Percentiles rank a stretch among this genome's conserved stretches.
These are phyloP conservation scores for Scaptodrosophila latifasciaeformis DNA, from an alignment of 2,888 invertebrate genomes.

Conservation along the genomic window DNA sequence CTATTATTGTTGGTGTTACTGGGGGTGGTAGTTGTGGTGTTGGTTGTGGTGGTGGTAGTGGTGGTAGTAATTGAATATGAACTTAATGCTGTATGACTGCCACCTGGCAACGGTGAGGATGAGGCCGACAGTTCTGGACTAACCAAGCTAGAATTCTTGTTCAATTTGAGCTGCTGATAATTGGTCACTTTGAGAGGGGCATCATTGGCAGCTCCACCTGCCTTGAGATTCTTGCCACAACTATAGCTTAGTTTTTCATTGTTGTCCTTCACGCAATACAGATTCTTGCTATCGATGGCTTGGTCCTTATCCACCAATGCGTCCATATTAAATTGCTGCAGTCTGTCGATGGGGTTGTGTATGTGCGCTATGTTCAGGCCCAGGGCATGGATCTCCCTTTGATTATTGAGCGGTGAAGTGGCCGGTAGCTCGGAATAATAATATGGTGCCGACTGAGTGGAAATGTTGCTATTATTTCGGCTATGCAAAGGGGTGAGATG, in stretches of 20 bases:
- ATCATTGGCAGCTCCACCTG: conserved; percentile 46
- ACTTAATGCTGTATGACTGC: conserved; percentile 36
- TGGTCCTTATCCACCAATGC: conserved; percentile 81
- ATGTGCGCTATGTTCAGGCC: conserved; percentile 69
- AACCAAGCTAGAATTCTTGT: conserved; percentile 24
- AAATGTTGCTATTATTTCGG: conserved; percentile 78
- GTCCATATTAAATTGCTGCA: conserved; percentile 75
- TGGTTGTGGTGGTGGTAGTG: conserved; percentile 23
- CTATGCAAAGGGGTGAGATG: conserved; percentile 77
- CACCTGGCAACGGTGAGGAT: conserved; percentile 16
- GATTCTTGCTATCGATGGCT: conserved; percentile 73
- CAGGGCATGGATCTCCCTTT: conserved; percentile 78
- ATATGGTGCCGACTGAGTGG: conserved; percentile 85
- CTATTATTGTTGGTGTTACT: conserved; percentile 28
- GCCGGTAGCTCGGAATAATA: conserved; percentile 84
- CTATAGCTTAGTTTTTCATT: conserved; percentile 72
- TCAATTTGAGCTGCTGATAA: conserved; percentile 21
- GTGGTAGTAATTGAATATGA: conserved; percentile 52
- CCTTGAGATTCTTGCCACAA: conserved; percentile 61
- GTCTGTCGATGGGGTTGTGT: conserved; percentile 77
- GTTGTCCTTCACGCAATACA: conserved; percentile 71
- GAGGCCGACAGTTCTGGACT: conserved; percentile 12
- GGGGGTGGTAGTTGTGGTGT: conserved; percentile 33
- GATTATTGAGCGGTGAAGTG: conserved; percentile 81
- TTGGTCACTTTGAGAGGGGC: neutral